A percentile compares a stretch with the other conserved stretches of the same genome.
Conservation (phyloP, 2,888 invertebrate genomes). For the Calameuta filiformis region DNA sequence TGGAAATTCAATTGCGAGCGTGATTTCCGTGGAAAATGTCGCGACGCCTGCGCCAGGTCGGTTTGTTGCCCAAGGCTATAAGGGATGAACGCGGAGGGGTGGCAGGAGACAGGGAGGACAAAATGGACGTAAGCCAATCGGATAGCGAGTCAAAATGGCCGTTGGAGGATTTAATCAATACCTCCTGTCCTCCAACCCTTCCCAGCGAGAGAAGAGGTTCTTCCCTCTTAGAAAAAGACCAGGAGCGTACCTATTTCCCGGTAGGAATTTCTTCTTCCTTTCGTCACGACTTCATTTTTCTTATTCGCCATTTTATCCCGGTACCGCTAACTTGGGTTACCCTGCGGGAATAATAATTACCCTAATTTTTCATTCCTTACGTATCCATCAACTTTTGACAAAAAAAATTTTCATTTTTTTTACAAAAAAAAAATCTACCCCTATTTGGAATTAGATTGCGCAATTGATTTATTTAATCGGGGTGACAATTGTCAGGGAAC, state of each 20-base stretch:
- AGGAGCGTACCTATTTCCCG: slow-evolving; percentile 65
- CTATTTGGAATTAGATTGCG: too few relatives aligned
- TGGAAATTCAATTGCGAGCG: slow-evolving; percentile 44
- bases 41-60: slow-evolving; percentile 47
- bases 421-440: too few relatives aligned
- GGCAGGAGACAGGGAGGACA: slow-evolving; percentile 48
- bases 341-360: too few relatives aligned
- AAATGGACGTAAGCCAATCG: slow-evolving; percentile 64
- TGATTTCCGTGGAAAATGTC: slow-evolving; percentile 47
- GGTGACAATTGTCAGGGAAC: too few relatives aligned
- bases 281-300: not conserved
- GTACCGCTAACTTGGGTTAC: too few relatives aligned
- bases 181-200: slow-evolving; percentile 53
- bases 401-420: too few relatives aligned
- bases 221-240: slow-evolving; percentile 25
- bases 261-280: not conserved
- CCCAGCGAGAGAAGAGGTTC: slow-evolving; percentile 40
- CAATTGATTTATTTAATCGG: too few relatives aligned
- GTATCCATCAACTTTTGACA: too few relatives aligned
- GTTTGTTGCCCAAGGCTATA: slow-evolving; percentile 20
- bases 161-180: slow-evolving; percentile 65
- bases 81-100: slow-evolving; percentile 34
- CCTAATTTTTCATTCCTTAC: too few relatives aligned
- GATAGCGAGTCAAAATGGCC: slow-evolving; percentile 59
- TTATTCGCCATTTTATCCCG: too few relatives aligned